These are phyloP conservation scores for Aleiodes leptofemur DNA, from an alignment of 2,888 invertebrate species.

Conservation along the genomic window DNA sequence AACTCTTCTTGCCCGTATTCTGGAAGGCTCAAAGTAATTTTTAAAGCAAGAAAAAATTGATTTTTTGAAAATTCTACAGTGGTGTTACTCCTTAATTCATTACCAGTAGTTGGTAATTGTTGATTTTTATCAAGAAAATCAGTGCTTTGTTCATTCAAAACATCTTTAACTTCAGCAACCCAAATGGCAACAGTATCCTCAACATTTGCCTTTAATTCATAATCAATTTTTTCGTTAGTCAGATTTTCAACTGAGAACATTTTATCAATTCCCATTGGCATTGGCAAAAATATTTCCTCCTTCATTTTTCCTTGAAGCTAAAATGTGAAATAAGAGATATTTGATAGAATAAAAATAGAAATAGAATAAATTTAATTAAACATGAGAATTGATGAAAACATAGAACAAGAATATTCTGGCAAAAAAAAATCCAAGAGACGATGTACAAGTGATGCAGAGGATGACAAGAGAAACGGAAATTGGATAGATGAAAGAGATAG, in stretches of 20 bases:
- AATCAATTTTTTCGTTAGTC: constrained; percentile 79
- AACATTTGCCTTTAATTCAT: constrained; percentile 86
- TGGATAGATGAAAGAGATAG: constrained; percentile 27
- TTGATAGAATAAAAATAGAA: constrained; percentile 2
- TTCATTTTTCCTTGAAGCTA: constrained; percentile 88
- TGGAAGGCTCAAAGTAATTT: no score
- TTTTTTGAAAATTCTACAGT: no score
- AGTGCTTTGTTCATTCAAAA: constrained; percentile 85
- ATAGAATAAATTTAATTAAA: constrained; percentile 27
- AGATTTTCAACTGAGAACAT: constrained; percentile 80
- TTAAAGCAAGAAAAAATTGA: no score
- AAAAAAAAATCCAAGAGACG: neutral
- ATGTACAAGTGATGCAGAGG: neutral
- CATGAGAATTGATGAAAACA: neutral
- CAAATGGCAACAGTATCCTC: constrained; percentile 93
- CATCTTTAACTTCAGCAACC: constrained; percentile 87
- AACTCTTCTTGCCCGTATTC: no score
- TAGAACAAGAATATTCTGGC: constrained; percentile 5
- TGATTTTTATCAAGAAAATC: constrained; percentile 82
- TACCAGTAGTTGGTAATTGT: constrained; percentile 80
- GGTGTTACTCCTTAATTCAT: no score
- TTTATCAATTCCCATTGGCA: constrained; percentile 86
- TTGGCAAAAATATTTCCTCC: constrained; percentile 90
- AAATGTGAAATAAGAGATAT: constrained; percentile 34
- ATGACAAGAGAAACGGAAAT: constrained; percentile 33